Evolutionary conservation across 2,888 invertebrate species (phyloP), one percentile per base, ranked within the genome.

Genomic region (Sarcophaga variegata): DNA sequence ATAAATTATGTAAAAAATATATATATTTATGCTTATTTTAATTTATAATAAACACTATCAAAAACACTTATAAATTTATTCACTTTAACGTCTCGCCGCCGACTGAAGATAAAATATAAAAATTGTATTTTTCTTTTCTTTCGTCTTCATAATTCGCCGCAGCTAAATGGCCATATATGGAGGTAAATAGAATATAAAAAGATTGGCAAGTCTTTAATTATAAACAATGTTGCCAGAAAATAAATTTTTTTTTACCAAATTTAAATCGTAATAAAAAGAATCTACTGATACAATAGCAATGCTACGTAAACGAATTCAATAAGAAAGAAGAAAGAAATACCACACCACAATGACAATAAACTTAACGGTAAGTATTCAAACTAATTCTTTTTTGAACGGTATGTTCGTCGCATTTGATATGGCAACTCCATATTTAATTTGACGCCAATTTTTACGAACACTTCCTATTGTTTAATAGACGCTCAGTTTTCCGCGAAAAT

Each of bases 31-130:
- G 11, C 22, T 71, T 85, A 69, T 63, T 74, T 20, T 47, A 62
- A 62, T 84, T 75, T 71, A 60, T 70, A 62, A 47, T 63, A 60
- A 62, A 70, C 75, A 76, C 54, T 37, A 49, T 37, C 63, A 54
- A 47, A 80, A 17, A 71, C 67, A 71, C 49, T 63, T 17, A 72
- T 20, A 12, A 82, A 27, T 75, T 78, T 75, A 47, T 60, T 66
- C 81, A 85, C 85, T 81, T 69, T 79, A 81, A 81, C 74, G 78
- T 81, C 85, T 64, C 85, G 86, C 79, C 67, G 83, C 62, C 8
- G 83, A 82, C 81, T 85, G 78, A 85, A 82, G 81, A 79, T 71
- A 81, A 85, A 72, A 69, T 71, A 45, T 78, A 62, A 14, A 70
- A 62, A 71, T 10, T 85, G 71, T 76, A 66, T 67, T 77, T 81